phyloP scores from a whole-genome alignment of 2,888 invertebrate genomes.

The Nebria brevicollis region DNA sequence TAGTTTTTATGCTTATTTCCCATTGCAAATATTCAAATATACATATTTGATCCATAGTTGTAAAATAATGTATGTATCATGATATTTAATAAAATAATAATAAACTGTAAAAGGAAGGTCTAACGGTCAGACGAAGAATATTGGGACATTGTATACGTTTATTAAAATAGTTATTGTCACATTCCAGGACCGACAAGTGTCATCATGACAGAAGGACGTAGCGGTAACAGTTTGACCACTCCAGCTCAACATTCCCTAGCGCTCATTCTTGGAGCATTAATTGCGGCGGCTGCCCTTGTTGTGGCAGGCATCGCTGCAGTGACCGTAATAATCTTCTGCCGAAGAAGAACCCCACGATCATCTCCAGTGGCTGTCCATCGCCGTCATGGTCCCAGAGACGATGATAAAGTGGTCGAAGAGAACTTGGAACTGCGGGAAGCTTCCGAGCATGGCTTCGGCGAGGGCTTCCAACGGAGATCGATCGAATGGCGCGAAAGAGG shows the following conservation, averaged over 20 bases:
- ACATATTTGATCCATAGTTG: too few relatives aligned
- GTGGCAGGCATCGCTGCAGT: constrained; percentile 59
- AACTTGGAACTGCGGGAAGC: constrained; percentile 60
- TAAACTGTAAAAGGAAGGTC: too few relatives aligned
- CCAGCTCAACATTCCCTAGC: constrained; percentile 56
- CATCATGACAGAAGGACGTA: constrained; percentile 10
- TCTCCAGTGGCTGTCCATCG: constrained; percentile 50
- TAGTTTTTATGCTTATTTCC: too few relatives aligned
- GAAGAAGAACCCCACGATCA: constrained; percentile 54
- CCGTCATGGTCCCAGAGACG: constrained; percentile 48
- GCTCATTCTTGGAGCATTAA: constrained; percentile 59
- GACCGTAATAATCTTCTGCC: constrained; percentile 59
- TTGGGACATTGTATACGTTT: background rate
- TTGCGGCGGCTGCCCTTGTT: constrained; percentile 58
- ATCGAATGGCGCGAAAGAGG: constrained; percentile 55
- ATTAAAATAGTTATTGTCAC: background rate
- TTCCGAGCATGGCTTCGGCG: constrained; percentile 62
- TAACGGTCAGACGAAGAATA: too few relatives aligned
- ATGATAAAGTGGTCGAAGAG: constrained; percentile 52
- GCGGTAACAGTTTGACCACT: constrained; percentile 39
- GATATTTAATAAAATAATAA: too few relatives aligned
- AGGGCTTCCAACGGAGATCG: constrained; percentile 61
- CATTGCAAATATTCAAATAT: too few relatives aligned
- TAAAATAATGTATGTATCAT: too few relatives aligned
- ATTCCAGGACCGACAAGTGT: background rate